phyloP scores from a whole-genome alignment of 2,888 invertebrate species.

The Meghimatium bilineatum region DNA sequence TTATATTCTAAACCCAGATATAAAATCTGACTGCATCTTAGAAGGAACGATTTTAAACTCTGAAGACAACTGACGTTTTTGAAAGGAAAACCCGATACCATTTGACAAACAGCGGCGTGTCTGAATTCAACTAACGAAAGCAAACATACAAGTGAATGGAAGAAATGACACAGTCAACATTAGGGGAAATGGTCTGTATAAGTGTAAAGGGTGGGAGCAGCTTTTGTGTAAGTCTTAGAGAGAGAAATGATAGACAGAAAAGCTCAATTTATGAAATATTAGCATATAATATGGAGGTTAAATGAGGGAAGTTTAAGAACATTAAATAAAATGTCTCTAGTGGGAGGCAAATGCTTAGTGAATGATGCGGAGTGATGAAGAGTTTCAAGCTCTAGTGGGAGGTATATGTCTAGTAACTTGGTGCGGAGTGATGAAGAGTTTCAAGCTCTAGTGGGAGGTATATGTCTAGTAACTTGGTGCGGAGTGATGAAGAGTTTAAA shows the following conservation, averaged over 20 bases:
- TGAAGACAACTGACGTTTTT: background rate
- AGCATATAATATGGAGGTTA: too few relatives aligned
- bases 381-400: too few relatives aligned
- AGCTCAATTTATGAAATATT: background rate
- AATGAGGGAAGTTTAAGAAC: too few relatives aligned
- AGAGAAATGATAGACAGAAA: background rate
- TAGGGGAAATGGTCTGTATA: background rate
- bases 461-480: too few relatives aligned
- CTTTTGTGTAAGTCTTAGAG: background rate
- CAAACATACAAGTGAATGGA: conserved; percentile 1
- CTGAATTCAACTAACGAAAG: conserved; percentile 17
- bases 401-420: too few relatives aligned
- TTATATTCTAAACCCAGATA: background rate
- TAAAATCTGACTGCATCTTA: background rate
- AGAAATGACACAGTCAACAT: background rate
- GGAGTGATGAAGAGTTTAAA: too few relatives aligned
- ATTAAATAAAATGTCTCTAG: too few relatives aligned
- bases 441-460: too few relatives aligned
- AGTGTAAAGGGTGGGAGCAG: background rate
- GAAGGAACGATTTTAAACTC: background rate
- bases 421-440: too few relatives aligned
- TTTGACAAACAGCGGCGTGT: conserved; percentile 16
- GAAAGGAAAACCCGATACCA: conserved; percentile 29
- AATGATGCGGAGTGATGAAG: too few relatives aligned
- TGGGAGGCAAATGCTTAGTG: too few relatives aligned